phyloP scores from a whole-genome alignment of 2,113 vertebrate species.

The Paedocypris sp. region DNA sequence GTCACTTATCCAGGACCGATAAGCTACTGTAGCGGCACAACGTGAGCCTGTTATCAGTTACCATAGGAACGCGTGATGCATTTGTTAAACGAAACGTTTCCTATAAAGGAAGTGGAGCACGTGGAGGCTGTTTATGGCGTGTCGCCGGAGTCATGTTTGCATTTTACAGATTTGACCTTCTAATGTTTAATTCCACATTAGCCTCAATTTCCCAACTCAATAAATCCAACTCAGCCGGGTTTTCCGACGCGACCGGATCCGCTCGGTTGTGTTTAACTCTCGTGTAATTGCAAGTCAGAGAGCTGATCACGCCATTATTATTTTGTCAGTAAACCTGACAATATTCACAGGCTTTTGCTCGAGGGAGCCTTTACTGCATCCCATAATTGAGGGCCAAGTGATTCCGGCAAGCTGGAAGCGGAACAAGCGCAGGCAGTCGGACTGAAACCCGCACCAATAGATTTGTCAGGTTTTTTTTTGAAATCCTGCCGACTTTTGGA shows the following conservation, averaged over 20 bases:
- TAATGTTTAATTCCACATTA: constrained; percentile 14
- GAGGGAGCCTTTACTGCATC: constrained; percentile 4
- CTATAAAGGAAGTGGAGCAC: too few species aligned
- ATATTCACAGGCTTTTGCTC: constrained; percentile 6
- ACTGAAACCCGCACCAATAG: constrained; percentile 16
- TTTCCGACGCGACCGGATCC: background rate
- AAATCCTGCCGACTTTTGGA: constrained; percentile 50
- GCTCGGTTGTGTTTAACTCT: background rate
- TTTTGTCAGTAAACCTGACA: background rate
- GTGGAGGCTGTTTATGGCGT: background rate
- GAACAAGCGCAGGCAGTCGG: background rate
- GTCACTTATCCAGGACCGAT: too few species aligned
- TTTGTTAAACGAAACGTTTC: too few species aligned
- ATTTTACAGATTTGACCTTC: constrained; percentile 3
- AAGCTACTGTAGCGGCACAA: too few species aligned
- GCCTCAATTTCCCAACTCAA: constrained; percentile 5
- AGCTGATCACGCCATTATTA: constrained; percentile 3
- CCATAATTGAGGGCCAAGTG: constrained; percentile 20
- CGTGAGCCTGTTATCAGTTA: too few species aligned
- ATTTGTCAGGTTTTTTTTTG: constrained; percentile 40
- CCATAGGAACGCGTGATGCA: too few species aligned
- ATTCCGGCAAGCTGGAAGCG: background rate
- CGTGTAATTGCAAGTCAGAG: background rate
- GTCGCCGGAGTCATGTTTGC: background rate
- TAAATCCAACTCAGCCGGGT: background rate